These are phyloP conservation scores for Acleris laterana DNA, from an alignment of 2,888 invertebrate genomes.

Conservation along the genomic window DNA sequence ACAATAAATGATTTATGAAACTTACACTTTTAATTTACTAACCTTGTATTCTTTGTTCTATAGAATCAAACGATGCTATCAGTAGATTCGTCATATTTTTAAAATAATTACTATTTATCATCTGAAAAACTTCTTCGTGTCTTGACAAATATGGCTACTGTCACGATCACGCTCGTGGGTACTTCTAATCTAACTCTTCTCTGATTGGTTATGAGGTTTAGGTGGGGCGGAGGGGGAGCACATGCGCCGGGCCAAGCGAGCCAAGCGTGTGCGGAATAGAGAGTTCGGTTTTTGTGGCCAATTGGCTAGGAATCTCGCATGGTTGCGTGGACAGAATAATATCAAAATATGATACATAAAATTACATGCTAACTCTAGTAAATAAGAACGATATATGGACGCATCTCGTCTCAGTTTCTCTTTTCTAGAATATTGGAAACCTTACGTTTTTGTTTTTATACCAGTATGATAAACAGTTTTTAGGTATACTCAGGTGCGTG, in stretches of 20 bases:
- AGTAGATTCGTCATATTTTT: too few species aligned
- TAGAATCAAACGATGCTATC: too few species aligned
- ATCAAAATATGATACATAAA: background rate
- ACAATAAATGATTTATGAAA: too few species aligned
- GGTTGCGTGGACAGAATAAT: background rate
- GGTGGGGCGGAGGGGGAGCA: conserved; percentile 53
- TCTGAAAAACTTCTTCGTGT: background rate
- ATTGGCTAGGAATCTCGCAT: conserved; percentile 52
- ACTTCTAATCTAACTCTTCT: conserved; percentile 68
- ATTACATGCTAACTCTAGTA: background rate
- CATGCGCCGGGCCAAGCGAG: conserved; percentile 60
- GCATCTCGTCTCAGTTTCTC: background rate
- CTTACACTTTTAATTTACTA: too few species aligned
- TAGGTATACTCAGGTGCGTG: background rate
- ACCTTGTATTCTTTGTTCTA: too few species aligned
- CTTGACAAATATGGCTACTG: conserved; percentile 20
- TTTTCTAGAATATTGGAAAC: too few species aligned
- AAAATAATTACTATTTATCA: too few species aligned
- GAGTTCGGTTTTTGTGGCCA: conserved; percentile 58
- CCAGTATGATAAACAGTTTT: too few species aligned
- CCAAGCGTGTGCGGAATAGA: conserved; percentile 56
- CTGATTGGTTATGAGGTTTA: conserved; percentile 62
- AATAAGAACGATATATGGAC: background rate
- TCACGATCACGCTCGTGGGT: conserved; percentile 60
- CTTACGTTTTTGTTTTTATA: too few species aligned